Base-by-base conservation (phyloP, 2,888 invertebrate genomes). In the Phlogophora meticulosa region DNA sequence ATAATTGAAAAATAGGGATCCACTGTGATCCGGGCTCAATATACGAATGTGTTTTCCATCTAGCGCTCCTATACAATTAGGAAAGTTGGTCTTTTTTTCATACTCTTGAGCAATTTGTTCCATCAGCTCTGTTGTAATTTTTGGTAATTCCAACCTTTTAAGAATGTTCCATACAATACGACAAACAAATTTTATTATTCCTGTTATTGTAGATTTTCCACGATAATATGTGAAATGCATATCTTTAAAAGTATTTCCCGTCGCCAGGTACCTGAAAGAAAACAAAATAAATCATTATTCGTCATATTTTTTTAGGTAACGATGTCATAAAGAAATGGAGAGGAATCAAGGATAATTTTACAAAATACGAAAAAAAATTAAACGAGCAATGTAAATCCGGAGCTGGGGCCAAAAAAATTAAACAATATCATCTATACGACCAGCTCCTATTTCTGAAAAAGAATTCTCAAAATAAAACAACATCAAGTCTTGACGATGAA, bases 1-100 rank as follows among this genome's bases (percentile, higher is more conserved):
- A 59, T 59, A 40, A 52, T 52, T 64, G 85, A 63, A 45, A 61
- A 70, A 58, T 46, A 58, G 58, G 36, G 49, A 58, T 46, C 58
- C 58, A 59, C 58, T 59, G 48, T 59, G 48, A 38, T 59, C 58
- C 48, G 59, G 59, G 40, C 42, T 51, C 40, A 60, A 42, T 60
- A 60, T 51, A 60, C 59, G 51, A 42, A 60, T 60, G 40, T 60
- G 60, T 60, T 66, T 70, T 69, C 59, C 59, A 60, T 60, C 59
- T 38, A 60, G 53, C 40, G 59, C 59, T 40, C 59, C 59, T 51
- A 59, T 40, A 38, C 58, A 58, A 58, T 58, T 48, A 58, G 58
- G 59, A 53, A 60, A 60, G 57, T 58, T 57, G 45, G 57, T 34
- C 28, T 60, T 60, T 55, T 34, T 55, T 32, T 61, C 60, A 61